Evolutionary conservation across 2,888 invertebrate species (phyloP).

Genomic region (Orchesella flavescens): DNA sequence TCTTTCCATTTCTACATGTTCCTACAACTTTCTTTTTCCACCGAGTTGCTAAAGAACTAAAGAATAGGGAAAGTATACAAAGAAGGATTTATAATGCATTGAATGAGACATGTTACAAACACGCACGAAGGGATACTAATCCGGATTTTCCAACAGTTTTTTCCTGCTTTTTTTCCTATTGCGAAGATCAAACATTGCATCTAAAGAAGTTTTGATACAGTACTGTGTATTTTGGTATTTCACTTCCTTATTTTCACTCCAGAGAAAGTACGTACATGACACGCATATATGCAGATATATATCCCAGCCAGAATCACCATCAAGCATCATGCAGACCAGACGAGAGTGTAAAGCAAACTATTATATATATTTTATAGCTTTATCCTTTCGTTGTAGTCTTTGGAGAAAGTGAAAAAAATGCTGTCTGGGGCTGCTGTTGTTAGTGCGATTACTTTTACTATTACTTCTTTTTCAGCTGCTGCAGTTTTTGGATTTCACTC

Average conservation of each 20-base stretch:
- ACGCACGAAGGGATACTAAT: constrained; percentile 62
- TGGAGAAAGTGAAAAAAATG: constrained; percentile 16
- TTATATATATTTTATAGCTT: constrained; percentile 34
- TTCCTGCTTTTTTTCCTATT: background rate
- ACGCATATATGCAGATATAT: background rate
- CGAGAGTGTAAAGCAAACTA: background rate
- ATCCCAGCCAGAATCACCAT: no score
- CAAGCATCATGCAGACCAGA: no score
- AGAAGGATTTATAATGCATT: constrained; percentile 40
- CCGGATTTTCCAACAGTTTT: constrained; percentile 47
- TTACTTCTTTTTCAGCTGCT: constrained; percentile 53
- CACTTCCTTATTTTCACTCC: background rate
- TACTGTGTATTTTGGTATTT: constrained; percentile 38
- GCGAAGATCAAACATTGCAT: constrained; percentile 26
- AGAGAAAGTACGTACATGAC: background rate
- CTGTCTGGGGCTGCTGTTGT: constrained; percentile 44
- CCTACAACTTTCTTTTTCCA: background rate
- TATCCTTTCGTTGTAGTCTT: constrained; percentile 29
- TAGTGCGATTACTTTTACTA: constrained; percentile 41
- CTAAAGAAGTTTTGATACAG: constrained; percentile 19
- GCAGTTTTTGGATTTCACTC: constrained; percentile 18
- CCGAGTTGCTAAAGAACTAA: background rate
- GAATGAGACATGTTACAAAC: constrained; percentile 39
- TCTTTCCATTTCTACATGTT: no score
- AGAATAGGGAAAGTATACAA: constrained; percentile 6